Evolutionary conservation across 2,888 invertebrate genomes (phyloP).

Genomic region (Habroteleia sp.): DNA sequence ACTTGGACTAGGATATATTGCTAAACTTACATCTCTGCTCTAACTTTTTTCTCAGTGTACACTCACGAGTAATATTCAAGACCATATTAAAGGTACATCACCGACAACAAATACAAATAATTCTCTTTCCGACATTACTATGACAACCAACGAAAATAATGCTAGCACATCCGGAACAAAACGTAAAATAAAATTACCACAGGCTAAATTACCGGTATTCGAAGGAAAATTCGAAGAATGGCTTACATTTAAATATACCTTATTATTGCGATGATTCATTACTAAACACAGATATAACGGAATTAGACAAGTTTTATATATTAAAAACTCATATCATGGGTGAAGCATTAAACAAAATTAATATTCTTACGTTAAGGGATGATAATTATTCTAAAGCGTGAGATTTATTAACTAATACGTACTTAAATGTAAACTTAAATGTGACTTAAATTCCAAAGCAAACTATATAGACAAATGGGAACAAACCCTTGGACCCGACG

Average conservation of each 20-base stretch:
- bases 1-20: too few species aligned
- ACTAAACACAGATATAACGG: constrained; percentile 33
- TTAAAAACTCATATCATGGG: neutral
- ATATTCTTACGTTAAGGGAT: constrained; percentile 30
- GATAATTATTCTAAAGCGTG: constrained; percentile 56
- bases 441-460: constrained; percentile 20
- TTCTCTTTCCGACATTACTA: too few species aligned
- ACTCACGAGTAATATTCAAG: too few species aligned
- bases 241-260: constrained; percentile 61
- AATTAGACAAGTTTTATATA: constrained; percentile 41
- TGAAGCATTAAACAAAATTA: constrained; percentile 41
- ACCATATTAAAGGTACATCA: too few species aligned
- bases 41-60: too few species aligned
- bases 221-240: constrained; percentile 48
- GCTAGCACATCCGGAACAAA: too few species aligned
- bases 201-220: too few species aligned
- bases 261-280: constrained; percentile 46
- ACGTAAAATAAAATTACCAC: too few species aligned
- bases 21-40: too few species aligned
- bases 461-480: constrained; percentile 7
- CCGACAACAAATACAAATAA: too few species aligned
- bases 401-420: constrained; percentile 45
- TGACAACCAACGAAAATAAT: too few species aligned
- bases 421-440: constrained; percentile 60
- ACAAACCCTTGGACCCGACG: constrained; percentile 19